Evolutionary conservation across 2,797 vertebrate species (phyloP), one percentile per base, ranked within the genome.

Genomic region (Moxostoma hubbsi): DNA sequence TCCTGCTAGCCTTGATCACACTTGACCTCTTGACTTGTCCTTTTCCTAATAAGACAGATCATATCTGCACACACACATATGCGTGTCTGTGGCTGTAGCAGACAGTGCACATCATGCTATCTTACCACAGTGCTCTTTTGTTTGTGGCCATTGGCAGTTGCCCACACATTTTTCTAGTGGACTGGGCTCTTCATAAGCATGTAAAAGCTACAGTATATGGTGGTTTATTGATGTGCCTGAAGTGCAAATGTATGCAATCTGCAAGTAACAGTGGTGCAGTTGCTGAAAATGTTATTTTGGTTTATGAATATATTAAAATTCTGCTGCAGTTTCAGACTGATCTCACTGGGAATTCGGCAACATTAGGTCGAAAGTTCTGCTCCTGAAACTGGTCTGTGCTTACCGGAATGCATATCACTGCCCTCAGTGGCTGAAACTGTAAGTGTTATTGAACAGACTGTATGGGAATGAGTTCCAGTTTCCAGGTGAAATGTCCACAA

Each of bases 11-110:
- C 68, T 85, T 76, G 57, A 83, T 78, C 81, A 80, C 76, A 83
- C 61, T 85, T 80, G 85, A 87, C 80, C 86, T 81, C 59, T 54
- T 71, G 77, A 79, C 77, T 10, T 87, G 84, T 83, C 82, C 86
- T 84, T 78, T 81, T 80, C 73, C 78, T 76, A 78, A 73, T 70
- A 79, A 80, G 75, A 81, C 77, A 80, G 74, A 84, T 82, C 78
- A 80, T 82, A 84, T 84, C 69, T 77, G 72, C 67, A 77, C 68
- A 72, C 68, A 72, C 73, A 68, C 71, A 73, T 55, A 50, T 73
- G 50, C 77, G 67, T 61, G 67, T 55, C 55, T 68, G 45, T 77
- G 70, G 68, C 78, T 82, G 63, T 75, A 43, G 45, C 18, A 76
- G 62, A 63, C 77, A 79, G 62, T 24, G 9, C 72, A 66, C 78